These are phyloP conservation scores for Drosophila rubida DNA, from an alignment of 2,888 invertebrate genomes.

Conservation along the genomic window DNA sequence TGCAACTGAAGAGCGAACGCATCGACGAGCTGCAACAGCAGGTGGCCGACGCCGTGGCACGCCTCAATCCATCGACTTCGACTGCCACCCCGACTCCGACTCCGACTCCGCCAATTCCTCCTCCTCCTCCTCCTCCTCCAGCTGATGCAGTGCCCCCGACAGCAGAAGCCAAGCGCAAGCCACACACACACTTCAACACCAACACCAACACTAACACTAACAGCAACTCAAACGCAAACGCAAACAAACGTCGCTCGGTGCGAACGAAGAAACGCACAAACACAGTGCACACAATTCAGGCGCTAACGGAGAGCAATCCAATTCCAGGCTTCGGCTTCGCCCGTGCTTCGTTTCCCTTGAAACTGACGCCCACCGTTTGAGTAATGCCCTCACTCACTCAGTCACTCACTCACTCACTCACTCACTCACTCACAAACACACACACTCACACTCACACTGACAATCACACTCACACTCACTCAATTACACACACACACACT, in stretches of 20 bases:
- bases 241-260: background rate
- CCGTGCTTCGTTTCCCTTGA: background rate
- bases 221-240: background rate
- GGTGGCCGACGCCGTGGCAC: conserved; percentile 4
- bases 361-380: background rate
- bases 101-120: too few species aligned
- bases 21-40: conserved; percentile 63
- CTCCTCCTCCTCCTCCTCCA: too few species aligned
- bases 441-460: too few species aligned
- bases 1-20: conserved; percentile 65
- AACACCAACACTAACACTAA: too few species aligned
- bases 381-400: background rate
- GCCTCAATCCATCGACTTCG: background rate
- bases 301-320: background rate
- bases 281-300: background rate
- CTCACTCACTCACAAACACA: too few species aligned
- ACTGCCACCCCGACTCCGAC: too few species aligned
- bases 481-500: too few species aligned
- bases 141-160: background rate
- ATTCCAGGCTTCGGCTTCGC: conserved; percentile 3
- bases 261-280: background rate
- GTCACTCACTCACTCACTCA: background rate
- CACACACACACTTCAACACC: background rate
- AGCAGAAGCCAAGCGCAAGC: background rate
- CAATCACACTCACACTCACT: too few species aligned